phyloP scores from a whole-genome alignment of 2,797 vertebrate species.

The Sebastes steindachneri region DNA sequence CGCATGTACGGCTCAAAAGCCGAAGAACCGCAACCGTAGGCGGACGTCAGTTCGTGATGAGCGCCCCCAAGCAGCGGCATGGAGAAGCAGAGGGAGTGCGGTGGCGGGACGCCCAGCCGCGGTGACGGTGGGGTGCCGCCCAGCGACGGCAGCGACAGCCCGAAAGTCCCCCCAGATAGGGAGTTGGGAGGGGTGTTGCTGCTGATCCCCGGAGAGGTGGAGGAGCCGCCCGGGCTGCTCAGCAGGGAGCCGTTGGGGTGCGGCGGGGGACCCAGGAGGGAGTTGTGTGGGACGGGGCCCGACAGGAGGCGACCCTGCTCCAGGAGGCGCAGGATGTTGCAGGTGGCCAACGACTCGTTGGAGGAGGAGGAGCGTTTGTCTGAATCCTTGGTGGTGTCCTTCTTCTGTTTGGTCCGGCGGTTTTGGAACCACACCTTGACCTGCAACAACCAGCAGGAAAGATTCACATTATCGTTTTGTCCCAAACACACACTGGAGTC shows the following conservation, averaged over 20 bases:
- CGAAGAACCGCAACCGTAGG: conserved; percentile 88
- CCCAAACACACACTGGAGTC: neutral
- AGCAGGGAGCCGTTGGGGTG: conserved; percentile 80
- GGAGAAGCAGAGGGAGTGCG: conserved; percentile 86
- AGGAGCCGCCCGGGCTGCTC: conserved; percentile 69
- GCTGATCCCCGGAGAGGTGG: conserved; percentile 71
- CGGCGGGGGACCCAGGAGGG: conserved; percentile 78
- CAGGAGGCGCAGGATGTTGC: conserved; percentile 93
- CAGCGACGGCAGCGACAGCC: conserved; percentile 84
- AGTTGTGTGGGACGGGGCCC: conserved; percentile 82
- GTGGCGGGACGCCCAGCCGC: conserved; percentile 77
- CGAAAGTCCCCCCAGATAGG: conserved; percentile 72
- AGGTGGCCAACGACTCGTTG: conserved; percentile 93
- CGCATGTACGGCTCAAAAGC: conserved; percentile 94
- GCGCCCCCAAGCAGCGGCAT: conserved; percentile 84
- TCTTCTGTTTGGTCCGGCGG: conserved; percentile 97
- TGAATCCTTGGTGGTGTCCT: conserved; percentile 94
- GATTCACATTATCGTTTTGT: neutral
- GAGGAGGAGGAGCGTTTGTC: conserved; percentile 87
- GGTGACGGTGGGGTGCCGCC: conserved; percentile 81
- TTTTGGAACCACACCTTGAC: conserved; percentile 99
- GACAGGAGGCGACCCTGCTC: conserved; percentile 93
- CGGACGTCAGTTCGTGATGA: conserved; percentile 85
- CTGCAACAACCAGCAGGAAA: conserved; percentile 69
- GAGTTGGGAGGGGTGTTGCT: conserved; percentile 67